phyloP scores from a whole-genome alignment of 2,113 vertebrate species.

The Limnothrissa miodon region DNA sequence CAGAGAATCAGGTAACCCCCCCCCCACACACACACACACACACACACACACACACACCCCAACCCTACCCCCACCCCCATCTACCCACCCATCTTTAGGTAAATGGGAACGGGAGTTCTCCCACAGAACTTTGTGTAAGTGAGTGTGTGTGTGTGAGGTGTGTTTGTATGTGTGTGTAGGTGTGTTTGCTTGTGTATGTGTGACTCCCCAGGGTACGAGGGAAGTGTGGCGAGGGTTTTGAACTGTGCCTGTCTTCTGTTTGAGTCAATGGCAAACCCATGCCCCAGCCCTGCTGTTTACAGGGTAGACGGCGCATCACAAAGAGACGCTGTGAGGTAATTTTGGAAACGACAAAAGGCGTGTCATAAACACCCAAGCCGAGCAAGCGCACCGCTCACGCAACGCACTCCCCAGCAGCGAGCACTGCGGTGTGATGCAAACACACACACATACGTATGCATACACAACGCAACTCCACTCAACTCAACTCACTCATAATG shows the following conservation, averaged over 20 bases:
- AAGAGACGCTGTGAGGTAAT: slow-evolving; percentile 51
- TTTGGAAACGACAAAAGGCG: slow-evolving; percentile 55
- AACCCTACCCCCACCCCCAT: neutral
- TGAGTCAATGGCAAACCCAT: slow-evolving; percentile 47
- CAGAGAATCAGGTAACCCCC: neutral
- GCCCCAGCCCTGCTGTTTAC: slow-evolving; percentile 51
- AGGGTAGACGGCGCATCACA: slow-evolving; percentile 54
- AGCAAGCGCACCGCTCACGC: slow-evolving; percentile 39
- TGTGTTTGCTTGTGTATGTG: slow-evolving; percentile 20
- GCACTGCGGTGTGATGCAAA: slow-evolving; percentile 41
- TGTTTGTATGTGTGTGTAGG: neutral
- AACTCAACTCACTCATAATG: slow-evolving; percentile 40
- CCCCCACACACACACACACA: too few species aligned
- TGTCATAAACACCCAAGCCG: neutral
- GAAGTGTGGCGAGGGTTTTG: slow-evolving; percentile 47
- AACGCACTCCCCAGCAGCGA: slow-evolving; percentile 28
- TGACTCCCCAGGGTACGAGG: slow-evolving; percentile 32
- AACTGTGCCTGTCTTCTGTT: slow-evolving; percentile 46
- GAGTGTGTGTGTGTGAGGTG: slow-evolving; percentile 9
- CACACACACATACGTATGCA: neutral
- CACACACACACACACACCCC: too few species aligned
- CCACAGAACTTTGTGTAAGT: slow-evolving; percentile 23
- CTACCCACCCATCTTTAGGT: neutral
- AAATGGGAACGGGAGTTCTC: slow-evolving; percentile 15
- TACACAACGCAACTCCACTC: neutral